phyloP scores from a whole-genome alignment of 1,140 invertebrate species.

The Plutomurus gul region DNA sequence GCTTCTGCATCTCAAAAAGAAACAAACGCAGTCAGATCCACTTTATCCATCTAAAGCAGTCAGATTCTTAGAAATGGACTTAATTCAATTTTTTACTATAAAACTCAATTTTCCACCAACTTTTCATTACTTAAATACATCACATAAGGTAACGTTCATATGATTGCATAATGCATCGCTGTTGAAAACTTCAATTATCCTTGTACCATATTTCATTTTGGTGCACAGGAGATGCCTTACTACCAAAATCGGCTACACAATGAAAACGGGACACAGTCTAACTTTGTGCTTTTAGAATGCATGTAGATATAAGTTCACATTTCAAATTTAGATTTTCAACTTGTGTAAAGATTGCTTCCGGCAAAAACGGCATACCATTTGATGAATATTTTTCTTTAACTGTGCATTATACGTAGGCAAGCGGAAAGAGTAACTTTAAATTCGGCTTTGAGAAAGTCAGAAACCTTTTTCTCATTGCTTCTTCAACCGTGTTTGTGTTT shows the following conservation, averaged over 20 bases:
- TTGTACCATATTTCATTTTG: not conserved
- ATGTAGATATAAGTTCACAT: not conserved
- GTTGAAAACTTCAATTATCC: not conserved
- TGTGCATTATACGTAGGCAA: not conserved
- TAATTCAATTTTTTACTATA: constrained; percentile 14
- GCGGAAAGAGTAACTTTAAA: not conserved
- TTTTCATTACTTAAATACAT: constrained; percentile 2
- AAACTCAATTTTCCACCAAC: constrained; percentile 1
- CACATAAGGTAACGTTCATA: not conserved
- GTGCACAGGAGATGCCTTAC: no score
- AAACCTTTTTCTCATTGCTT: not conserved
- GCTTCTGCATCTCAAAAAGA: not conserved
- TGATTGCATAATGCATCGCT: not conserved
- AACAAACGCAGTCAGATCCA: not conserved
- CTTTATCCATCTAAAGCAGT: not conserved
- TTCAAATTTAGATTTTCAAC: not conserved
- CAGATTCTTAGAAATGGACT: not conserved
- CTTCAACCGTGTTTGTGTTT: not conserved
- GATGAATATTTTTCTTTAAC: not conserved
- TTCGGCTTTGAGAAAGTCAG: not conserved
- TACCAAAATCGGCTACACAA: no score
- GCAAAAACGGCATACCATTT: not conserved
- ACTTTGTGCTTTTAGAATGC: no score
- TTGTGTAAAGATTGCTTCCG: not conserved
- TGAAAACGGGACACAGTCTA: no score